Conservation (phyloP, 2,797 vertebrate species). For the Scarus forsteni region DNA sequence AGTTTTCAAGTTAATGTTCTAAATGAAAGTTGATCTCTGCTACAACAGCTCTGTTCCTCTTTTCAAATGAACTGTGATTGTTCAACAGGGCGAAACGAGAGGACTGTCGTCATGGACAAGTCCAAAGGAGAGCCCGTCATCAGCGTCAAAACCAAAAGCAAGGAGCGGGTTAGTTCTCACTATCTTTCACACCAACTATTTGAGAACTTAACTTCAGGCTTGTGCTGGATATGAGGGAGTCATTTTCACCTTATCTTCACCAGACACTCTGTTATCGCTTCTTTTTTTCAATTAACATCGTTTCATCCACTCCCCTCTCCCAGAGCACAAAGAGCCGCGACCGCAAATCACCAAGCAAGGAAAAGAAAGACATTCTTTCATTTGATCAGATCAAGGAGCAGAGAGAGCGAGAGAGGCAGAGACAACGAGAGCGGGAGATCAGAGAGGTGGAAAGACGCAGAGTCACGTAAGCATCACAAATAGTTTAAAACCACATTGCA, state of each 20-base stretch:
- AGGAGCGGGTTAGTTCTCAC: constrained; percentile 89
- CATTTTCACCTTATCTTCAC: not conserved
- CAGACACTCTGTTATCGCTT: not conserved
- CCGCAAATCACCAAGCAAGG: constrained; percentile 91
- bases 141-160: constrained; percentile 95
- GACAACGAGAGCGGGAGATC: constrained; percentile 94
- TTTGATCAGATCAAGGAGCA: constrained; percentile 99
- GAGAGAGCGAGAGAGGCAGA: constrained; percentile 92
- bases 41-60: not conserved
- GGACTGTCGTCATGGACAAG: constrained; percentile 97
- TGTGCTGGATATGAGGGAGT: not conserved
- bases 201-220: not conserved
- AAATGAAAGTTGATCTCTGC: not conserved
- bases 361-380: constrained; percentile 94
- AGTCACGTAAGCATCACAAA: constrained; percentile 72
- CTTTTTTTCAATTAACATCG: not conserved
- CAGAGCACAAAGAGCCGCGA: constrained; percentile 95
- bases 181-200: not conserved
- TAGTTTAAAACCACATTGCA: not conserved
- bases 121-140: constrained; percentile 98
- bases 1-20: rapidly evolving
- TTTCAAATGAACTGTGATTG: not conserved
- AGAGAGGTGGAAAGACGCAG: constrained; percentile 93
- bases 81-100: constrained; percentile 85
- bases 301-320: not conserved